Conservation (phyloP, 2,113 vertebrate species). For the Phaetusa simplex region DNA sequence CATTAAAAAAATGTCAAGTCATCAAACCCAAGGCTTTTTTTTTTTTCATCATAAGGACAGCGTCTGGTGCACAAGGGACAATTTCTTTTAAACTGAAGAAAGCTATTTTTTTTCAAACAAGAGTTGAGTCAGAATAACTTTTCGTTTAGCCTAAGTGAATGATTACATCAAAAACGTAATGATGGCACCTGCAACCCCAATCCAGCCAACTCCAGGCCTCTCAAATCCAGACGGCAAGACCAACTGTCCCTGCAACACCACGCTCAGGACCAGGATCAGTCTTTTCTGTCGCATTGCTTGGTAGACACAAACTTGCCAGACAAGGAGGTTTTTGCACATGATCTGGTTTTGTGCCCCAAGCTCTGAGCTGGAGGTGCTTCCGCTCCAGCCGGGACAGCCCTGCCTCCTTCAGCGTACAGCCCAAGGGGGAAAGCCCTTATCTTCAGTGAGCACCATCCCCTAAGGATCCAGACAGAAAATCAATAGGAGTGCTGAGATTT, state of each 20-base stretch:
- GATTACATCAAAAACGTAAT: neutral
- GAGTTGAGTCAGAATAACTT: neutral
- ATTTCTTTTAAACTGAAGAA: neutral
- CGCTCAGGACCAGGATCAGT: neutral
- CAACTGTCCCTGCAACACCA: neutral
- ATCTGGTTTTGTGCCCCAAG: neutral
- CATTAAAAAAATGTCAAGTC: neutral
- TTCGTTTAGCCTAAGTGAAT: neutral
- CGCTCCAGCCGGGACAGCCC: neutral
- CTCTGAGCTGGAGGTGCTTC: neutral
- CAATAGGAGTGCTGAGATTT: constrained; percentile 22
- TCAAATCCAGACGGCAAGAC: neutral
- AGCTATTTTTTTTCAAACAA: neutral
- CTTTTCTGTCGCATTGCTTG: neutral
- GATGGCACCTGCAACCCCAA: neutral
- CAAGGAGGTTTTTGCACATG: neutral
- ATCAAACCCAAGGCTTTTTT: neutral
- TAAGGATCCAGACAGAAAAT: neutral
- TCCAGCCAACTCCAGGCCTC: neutral
- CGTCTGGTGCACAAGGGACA: neutral
- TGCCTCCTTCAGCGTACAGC: neutral
- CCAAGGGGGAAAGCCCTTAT: neutral
- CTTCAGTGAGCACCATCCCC: neutral
- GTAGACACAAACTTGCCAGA: neutral
- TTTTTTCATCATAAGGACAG: neutral